Percentiles rank a stretch among this genome's conserved stretches.
These are phyloP conservation scores for Leptodactylus fuscus DNA, from an alignment of 2,113 vertebrate species.

Conservation along the genomic window DNA sequence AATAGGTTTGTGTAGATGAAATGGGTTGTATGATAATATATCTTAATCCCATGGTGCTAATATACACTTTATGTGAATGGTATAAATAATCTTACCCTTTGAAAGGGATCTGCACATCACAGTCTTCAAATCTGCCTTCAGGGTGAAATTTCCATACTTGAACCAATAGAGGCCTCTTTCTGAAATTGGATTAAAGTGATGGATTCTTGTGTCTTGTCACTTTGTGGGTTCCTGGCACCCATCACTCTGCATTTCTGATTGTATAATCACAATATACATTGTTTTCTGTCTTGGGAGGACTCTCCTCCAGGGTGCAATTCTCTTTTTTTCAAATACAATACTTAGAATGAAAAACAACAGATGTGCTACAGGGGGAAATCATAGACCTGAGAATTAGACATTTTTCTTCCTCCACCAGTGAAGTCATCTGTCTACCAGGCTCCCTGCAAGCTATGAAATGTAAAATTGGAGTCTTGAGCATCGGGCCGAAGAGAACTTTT, in stretches of 20 bases:
- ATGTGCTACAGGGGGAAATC: constrained; percentile 63
- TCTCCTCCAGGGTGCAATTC: constrained; percentile 59
- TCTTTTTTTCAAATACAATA: constrained; percentile 61
- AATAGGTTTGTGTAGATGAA: not conserved
- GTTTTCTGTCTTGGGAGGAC: constrained; percentile 59
- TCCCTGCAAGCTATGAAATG: not conserved
- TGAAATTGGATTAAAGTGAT: constrained; percentile 57
- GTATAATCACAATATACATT: constrained; percentile 52
- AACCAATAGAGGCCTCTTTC: constrained; percentile 31
- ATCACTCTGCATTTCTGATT: constrained; percentile 59
- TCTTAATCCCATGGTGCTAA: not conserved
- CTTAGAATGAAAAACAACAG: constrained; percentile 48
- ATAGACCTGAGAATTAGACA: constrained; percentile 57
- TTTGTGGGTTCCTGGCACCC: constrained; percentile 36
- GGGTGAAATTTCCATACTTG: constrained; percentile 56
- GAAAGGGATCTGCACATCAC: not conserved
- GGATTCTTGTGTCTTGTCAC: constrained; percentile 60
- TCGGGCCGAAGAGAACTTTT: constrained; percentile 18
- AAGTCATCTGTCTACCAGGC: not conserved
- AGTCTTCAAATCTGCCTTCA: constrained; percentile 47
- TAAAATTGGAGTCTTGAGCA: not conserved
- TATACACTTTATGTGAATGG: not conserved
- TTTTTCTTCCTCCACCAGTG: not conserved
- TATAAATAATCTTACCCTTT: constrained; percentile 10
- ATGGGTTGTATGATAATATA: not conserved